phyloP scores from a whole-genome alignment of 2,113 vertebrate species.

The Cariama cristata region DNA sequence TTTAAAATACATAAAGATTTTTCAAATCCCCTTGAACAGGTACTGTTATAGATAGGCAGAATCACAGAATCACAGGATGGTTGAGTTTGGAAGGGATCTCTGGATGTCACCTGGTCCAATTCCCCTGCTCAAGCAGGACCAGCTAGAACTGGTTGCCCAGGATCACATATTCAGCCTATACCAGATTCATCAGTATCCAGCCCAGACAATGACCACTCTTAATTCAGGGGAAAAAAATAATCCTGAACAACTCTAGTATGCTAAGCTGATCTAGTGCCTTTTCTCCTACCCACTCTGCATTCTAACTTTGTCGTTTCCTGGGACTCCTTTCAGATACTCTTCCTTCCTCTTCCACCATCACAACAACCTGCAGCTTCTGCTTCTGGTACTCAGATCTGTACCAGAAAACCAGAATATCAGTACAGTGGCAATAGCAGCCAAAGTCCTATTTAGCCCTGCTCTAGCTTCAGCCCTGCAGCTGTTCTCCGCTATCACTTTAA shows the following conservation, averaged over 20 bases:
- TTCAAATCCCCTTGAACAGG: neutral
- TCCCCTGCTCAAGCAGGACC: neutral
- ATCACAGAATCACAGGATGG: neutral
- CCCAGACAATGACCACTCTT: neutral
- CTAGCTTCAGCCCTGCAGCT: neutral
- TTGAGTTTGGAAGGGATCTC: neutral
- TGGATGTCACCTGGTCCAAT: neutral
- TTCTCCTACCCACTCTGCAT: neutral
- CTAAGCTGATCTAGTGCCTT: neutral
- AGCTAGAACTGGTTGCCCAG: neutral
- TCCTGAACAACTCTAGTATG: neutral
- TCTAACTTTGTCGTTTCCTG: neutral
- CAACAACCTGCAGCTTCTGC: neutral
- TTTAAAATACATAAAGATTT: neutral
- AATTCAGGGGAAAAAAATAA: neutral
- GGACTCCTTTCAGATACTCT: neutral
- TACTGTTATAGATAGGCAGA: neutral
- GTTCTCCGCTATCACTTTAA: neutral
- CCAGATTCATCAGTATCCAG: neutral
- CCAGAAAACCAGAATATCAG: neutral
- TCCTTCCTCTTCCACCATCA: neutral
- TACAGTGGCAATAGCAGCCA: neutral
- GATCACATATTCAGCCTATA: neutral
- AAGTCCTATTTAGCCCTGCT: neutral
- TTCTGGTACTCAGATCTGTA: neutral